These are phyloP conservation scores for Abrostola tripartita DNA, from an alignment of 2,888 invertebrate species.

Conservation along the genomic window DNA sequence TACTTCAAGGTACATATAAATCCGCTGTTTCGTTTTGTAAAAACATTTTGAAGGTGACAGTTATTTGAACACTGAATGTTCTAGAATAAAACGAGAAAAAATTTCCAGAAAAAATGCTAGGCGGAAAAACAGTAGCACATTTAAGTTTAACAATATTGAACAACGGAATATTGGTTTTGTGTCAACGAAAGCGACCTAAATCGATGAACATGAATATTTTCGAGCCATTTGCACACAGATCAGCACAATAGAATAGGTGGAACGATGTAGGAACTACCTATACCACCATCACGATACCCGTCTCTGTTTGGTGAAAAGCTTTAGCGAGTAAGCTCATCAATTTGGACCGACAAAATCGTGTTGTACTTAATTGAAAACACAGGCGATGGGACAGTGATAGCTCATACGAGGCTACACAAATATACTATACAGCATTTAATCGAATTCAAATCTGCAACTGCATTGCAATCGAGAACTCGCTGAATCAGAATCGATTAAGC, in stretches of 20 bases:
- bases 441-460: constrained; percentile 68
- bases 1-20: too few relatives aligned
- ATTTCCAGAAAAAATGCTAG: not conserved
- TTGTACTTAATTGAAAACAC: constrained; percentile 56
- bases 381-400: constrained; percentile 34
- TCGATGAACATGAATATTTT: constrained; percentile 54
- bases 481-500: constrained; percentile 79
- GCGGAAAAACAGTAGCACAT: constrained; percentile 19
- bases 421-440: constrained; percentile 54
- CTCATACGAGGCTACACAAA: constrained; percentile 47
- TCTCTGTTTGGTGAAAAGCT: constrained; percentile 44
- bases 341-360: constrained; percentile 42
- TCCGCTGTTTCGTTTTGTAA: too few relatives aligned
- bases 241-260: constrained; percentile 46
- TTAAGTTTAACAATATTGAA: constrained; percentile 43
- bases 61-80: too few relatives aligned
- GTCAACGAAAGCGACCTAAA: constrained; percentile 40
- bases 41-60: too few relatives aligned
- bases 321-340: constrained; percentile 49
- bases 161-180: constrained; percentile 36
- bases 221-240: constrained; percentile 47
- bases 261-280: constrained; percentile 17
- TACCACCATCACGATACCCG: constrained; percentile 23
- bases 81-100: constrained; percentile 6
- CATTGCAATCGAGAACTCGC: constrained; percentile 71